Conservation (phyloP, 2,113 vertebrate genomes). For the Mustelus asterias region DNA sequence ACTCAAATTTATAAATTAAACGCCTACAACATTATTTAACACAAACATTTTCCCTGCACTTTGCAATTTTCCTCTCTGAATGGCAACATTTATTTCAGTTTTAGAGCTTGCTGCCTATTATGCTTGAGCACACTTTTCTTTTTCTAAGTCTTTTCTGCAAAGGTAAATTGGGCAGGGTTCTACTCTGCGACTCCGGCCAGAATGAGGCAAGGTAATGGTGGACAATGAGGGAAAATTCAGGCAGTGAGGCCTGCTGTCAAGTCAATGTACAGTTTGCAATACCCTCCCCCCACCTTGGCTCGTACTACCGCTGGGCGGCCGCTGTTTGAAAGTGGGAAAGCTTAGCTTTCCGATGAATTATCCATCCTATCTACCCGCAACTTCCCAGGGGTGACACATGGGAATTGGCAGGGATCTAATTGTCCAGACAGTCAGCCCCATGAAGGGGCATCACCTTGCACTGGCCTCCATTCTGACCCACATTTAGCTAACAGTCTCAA, state of each 20-base stretch:
- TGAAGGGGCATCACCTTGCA: not conserved
- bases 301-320: not conserved
- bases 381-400: not conserved
- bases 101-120: not conserved
- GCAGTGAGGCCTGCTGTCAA: not conserved
- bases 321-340: not conserved
- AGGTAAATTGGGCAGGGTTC: not conserved
- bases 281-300: not conserved
- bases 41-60: not conserved
- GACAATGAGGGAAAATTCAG: not conserved
- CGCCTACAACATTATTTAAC: not conserved
- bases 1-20: not conserved
- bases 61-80: not conserved
- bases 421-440: not conserved
- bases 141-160: not conserved
- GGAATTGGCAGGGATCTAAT: too few relatives aligned
- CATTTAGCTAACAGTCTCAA: not conserved
- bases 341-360: not conserved
- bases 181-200: not conserved
- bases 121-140: not conserved
- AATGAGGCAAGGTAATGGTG: not conserved
- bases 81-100: not conserved
- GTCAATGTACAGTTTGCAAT: not conserved
- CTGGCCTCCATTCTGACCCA: not conserved
- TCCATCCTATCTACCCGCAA: not conserved